phyloP scores from a whole-genome alignment of 1,140 invertebrate species.

The Pseudobourletiella spinata region DNA sequence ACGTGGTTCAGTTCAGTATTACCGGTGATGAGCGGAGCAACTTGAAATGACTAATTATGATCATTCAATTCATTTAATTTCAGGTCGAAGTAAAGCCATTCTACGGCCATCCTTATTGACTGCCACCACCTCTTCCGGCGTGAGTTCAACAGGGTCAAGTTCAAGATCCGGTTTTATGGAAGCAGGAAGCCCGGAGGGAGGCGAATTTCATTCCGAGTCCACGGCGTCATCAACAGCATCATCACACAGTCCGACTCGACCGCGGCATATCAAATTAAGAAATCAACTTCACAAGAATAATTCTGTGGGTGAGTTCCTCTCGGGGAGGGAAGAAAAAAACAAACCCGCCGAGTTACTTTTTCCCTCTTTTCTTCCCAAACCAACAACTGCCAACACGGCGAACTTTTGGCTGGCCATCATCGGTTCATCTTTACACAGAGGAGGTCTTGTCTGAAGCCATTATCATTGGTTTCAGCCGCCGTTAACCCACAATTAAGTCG shows the following conservation, averaged over 20 bases:
- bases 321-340: not conserved
- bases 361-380: not conserved
- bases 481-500: no score
- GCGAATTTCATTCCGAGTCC: not conserved
- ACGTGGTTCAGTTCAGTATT: no score
- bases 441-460: no score
- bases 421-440: not conserved
- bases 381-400: no score
- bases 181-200: not conserved
- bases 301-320: constrained; percentile 32
- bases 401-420: no score
- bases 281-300: constrained; percentile 37
- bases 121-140: constrained; percentile 1
- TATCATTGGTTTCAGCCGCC: no score
- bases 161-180: constrained; percentile 17
- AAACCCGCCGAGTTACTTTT: not conserved
- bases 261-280: constrained; percentile 35
- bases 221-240: not conserved
- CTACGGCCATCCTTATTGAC: constrained; percentile 21
- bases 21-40: not conserved
- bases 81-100: constrained; percentile 28
- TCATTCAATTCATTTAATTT: not conserved
- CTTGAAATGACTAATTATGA: not conserved
- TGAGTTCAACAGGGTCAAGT: constrained; percentile 4
- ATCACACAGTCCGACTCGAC: constrained; percentile 18